Conservation (phyloP, 2,113 vertebrate genomes). For the Andinoacara biseriatus region DNA sequence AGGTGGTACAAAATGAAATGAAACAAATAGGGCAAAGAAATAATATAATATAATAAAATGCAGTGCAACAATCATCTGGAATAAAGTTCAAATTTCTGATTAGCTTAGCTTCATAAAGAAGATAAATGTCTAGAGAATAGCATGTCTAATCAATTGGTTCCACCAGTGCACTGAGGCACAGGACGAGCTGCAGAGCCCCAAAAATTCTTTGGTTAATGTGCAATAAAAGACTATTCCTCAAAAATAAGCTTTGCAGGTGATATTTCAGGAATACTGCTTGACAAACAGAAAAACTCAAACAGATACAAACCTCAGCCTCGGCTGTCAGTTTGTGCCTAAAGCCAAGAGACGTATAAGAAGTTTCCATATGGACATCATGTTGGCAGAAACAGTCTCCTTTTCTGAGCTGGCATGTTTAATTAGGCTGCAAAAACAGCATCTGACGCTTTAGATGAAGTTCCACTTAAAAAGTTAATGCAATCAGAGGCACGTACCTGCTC, state of each 20-base stretch:
- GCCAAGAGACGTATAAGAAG: conserved; percentile 1
- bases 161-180: conserved; percentile 30
- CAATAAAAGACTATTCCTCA: conserved; percentile 26
- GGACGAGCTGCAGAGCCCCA: conserved; percentile 35
- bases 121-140: conserved; percentile 72
- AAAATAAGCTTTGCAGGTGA: neutral
- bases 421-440: conserved; percentile 29
- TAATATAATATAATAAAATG: conserved; percentile 22
- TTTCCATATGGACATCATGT: conserved; percentile 16
- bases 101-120: conserved; percentile 66
- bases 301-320: conserved; percentile 3
- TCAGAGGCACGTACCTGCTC: conserved; percentile 19
- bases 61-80: conserved; percentile 70
- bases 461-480: conserved; percentile 39
- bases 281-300: conserved; percentile 18
- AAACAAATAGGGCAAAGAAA: conserved; percentile 1
- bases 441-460: conserved; percentile 27
- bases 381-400: conserved; percentile 24
- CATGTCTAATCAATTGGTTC: conserved; percentile 54
- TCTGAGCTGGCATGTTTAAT: conserved; percentile 40
- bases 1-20: neutral
- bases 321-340: conserved; percentile 5
- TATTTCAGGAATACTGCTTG: neutral
- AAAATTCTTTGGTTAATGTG: conserved; percentile 44
- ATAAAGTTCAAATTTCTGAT: conserved; percentile 57